Percentiles rank a stretch among this genome's conserved stretches.
Conservation (phyloP, 2,113 vertebrate genomes). For the Gopherus flavomarginatus region DNA sequence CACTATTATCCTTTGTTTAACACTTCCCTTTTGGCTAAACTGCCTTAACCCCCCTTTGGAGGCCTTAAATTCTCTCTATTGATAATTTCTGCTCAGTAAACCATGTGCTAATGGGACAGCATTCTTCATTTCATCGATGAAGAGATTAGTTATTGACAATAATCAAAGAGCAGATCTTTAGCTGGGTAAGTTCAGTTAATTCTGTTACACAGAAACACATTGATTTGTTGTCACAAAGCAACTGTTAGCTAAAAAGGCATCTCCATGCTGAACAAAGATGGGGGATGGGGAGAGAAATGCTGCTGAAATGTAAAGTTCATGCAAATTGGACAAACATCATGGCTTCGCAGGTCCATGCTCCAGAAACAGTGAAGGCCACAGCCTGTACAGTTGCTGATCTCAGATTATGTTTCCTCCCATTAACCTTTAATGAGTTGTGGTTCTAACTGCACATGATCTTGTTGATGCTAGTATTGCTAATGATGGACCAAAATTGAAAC, state of each 20-base stretch:
- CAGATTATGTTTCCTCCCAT: rapidly evolving
- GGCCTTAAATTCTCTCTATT: neutral
- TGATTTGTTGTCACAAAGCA: constrained; percentile 72
- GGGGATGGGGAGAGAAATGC: neutral
- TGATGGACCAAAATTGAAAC: neutral
- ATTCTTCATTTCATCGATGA: neutral
- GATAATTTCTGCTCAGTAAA: neutral
- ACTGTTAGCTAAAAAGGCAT: constrained; percentile 9
- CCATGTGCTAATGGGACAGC: neutral
- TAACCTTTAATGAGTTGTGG: rapidly evolving
- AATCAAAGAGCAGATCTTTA: constrained; percentile 70
- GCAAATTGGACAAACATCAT: neutral
- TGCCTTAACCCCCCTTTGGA: neutral
- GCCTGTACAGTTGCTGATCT: neutral
- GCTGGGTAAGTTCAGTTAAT: constrained; percentile 46
- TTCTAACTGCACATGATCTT: rapidly evolving
- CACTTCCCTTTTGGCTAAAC: neutral
- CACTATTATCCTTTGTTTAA: neutral
- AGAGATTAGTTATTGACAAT: constrained; percentile 72
- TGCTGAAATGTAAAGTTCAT: constrained; percentile 11
- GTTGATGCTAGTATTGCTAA: neutral
- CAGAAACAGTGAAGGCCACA: neutral
- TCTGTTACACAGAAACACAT: constrained; percentile 77
- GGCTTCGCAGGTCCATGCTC: rapidly evolving
- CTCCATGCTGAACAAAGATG: constrained; percentile 5